phyloP scores from a whole-genome alignment of 2,113 vertebrate species.

The Canis aureus region DNA sequence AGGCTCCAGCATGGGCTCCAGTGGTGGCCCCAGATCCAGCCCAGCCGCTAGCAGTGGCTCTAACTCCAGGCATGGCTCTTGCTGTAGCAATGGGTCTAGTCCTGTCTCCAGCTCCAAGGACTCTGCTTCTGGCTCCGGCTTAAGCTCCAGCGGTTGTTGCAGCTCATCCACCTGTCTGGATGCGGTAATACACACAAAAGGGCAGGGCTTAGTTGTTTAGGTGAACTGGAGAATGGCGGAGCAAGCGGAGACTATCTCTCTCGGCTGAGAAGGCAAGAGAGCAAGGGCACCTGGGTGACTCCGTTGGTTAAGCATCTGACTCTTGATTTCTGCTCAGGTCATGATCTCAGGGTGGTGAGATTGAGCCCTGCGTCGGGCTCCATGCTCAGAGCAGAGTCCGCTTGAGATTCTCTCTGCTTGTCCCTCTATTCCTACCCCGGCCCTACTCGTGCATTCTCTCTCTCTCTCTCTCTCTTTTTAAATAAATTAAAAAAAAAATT shows the following conservation, averaged over 20 bases:
- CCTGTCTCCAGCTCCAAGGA: background rate
- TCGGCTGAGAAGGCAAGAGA: background rate
- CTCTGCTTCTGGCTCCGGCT: conserved; percentile 16
- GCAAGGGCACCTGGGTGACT: background rate
- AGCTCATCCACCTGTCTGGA: conserved; percentile 78
- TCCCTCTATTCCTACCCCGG: background rate
- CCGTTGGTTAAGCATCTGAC: background rate
- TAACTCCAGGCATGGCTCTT: background rate
- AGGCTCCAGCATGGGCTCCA: background rate
- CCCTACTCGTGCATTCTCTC: background rate
- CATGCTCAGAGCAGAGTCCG: background rate
- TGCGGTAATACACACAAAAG: background rate
- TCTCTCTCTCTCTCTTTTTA: background rate
- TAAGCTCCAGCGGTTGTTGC: conserved; percentile 49
- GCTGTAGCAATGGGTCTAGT: background rate
- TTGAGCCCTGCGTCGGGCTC: background rate
- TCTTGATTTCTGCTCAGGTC: background rate
- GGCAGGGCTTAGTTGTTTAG: background rate
- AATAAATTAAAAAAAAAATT: background rate
- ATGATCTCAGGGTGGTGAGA: background rate
- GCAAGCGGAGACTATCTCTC: background rate
- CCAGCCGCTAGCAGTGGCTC: background rate
- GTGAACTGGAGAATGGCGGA: background rate
- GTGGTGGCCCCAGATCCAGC: background rate
- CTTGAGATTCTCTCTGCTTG: background rate